Evolutionary conservation across 2,113 vertebrate species (phyloP).

Genomic region (Corydoras maculifer): DNA sequence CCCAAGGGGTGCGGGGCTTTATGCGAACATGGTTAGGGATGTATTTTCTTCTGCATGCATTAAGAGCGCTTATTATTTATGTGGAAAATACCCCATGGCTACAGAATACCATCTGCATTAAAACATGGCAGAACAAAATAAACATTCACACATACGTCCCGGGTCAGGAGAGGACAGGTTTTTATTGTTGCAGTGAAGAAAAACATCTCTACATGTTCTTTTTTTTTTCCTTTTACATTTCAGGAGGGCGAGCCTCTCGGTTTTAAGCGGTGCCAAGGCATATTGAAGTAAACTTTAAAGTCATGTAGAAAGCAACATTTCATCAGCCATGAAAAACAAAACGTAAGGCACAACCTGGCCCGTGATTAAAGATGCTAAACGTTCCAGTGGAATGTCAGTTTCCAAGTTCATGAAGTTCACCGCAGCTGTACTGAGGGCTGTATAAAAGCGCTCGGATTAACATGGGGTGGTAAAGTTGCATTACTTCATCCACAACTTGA

Average conservation of each 20-base stretch:
- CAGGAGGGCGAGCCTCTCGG: neutral
- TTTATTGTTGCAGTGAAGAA: neutral
- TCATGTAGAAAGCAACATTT: neutral
- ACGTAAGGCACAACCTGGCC: neutral
- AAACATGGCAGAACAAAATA: neutral
- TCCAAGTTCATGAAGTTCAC: constrained; percentile 9
- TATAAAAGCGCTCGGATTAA: constrained; percentile 1
- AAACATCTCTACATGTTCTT: neutral
- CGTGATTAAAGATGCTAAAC: neutral
- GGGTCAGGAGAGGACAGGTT: neutral
- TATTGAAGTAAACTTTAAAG: neutral
- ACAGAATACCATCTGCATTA: neutral
- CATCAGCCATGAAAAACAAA: neutral
- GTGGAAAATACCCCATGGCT: constrained; percentile 11
- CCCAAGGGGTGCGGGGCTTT: too few relatives aligned
- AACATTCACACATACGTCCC: neutral
- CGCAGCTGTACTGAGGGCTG: neutral
- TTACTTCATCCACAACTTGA: constrained; percentile 1
- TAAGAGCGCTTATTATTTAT: too few relatives aligned
- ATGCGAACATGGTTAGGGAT: too few relatives aligned
- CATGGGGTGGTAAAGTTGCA: neutral
- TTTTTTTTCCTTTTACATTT: neutral
- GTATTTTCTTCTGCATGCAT: too few relatives aligned
- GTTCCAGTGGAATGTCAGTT: constrained; percentile 6
- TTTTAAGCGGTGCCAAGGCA: neutral